Evolutionary conservation across 2,797 vertebrate species (phyloP).

Genomic region (Sebastes minor): DNA sequence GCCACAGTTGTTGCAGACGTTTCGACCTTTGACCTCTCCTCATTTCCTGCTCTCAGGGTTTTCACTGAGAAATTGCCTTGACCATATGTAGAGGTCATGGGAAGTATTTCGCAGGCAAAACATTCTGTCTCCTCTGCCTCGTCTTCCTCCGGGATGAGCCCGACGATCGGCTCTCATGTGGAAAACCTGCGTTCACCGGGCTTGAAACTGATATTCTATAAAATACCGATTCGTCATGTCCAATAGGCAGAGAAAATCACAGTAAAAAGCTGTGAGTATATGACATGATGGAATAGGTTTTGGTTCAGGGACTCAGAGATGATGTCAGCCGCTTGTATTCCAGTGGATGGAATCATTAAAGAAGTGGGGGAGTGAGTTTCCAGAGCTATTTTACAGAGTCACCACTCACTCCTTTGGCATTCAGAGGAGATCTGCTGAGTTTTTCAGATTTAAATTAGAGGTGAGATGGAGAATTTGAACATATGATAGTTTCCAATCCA

Average conservation of each 20-base stretch:
- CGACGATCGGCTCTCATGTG: not conserved
- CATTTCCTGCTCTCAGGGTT: constrained; percentile 82
- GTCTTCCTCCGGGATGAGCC: constrained; percentile 33
- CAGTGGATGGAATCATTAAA: constrained; percentile 79
- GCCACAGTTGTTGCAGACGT: constrained; percentile 72
- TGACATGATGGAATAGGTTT: constrained; percentile 77
- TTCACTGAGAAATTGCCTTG: constrained; percentile 76
- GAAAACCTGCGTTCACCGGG: constrained; percentile 22
- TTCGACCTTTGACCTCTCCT: constrained; percentile 79
- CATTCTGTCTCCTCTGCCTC: constrained; percentile 44
- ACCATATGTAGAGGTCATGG: constrained; percentile 84
- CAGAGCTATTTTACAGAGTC: constrained; percentile 58
- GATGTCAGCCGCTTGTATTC: constrained; percentile 79
- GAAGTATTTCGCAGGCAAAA: constrained; percentile 78
- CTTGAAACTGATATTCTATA: constrained; percentile 38
- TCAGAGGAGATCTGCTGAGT: constrained; percentile 33
- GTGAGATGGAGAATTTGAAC: constrained; percentile 62
- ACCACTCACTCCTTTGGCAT: constrained; percentile 61
- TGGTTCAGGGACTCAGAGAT: constrained; percentile 66
- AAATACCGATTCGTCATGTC: constrained; percentile 34
- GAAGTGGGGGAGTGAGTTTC: constrained; percentile 68
- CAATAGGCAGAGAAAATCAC: constrained; percentile 35
- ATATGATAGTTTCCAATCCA: constrained; percentile 50
- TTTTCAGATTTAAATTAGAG: constrained; percentile 73
- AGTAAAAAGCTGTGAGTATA: constrained; percentile 46